Base-by-base conservation (phyloP, 2,113 vertebrate genomes). In the Campylorhamphus procurvoides region DNA sequence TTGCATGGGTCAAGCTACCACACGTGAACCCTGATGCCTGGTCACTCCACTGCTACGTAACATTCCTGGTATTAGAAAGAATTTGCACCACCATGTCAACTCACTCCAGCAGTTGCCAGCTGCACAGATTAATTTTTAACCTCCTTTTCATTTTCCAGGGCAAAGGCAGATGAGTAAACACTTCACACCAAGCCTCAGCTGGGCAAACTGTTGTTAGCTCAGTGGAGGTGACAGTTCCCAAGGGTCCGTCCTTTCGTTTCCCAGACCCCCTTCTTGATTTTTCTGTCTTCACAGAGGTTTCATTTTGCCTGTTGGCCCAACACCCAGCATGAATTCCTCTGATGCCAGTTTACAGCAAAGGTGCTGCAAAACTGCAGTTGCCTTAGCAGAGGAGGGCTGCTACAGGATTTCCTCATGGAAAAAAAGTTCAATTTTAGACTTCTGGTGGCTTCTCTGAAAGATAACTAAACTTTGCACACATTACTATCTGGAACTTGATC, bases 101-200 rank as follows among this genome's bases (percentile, higher is more conserved):
- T 55, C 42, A 28, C 60, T 74, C 28, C 68, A 95, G 87, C 12
- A 69, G 78, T 55, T 90, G 82, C 93, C 92, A 93, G 75, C 82
- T 92, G 75, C 67, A 47, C 33, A 52, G 92, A 89, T 95, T 93
- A 95, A 96, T 94, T 95, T 96, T 97, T 95, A 95, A 94, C 94
- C 68, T 95, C 74, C 50, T 87, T 84, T 87, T 87, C 6, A 0
- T 94, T 86, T 88, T 85, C 67, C 82, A 90, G 90, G 58, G 47
- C 72, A 62, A 37, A 91, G 87, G 79, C 82, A 83, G 71, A 88
- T 47, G 55, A 74, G 59, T 12, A 94, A 95, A 94, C 69, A 72
- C 47, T 68, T 87, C 80, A 81, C 1, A 0, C 89, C 71, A 73
- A 90, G 17, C 49, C 77, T 92, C 66, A 92, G 46, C 73, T 89